These are phyloP conservation scores for Chanos chanos DNA, from an alignment of 2,797 vertebrate species.

Conservation along the genomic window DNA sequence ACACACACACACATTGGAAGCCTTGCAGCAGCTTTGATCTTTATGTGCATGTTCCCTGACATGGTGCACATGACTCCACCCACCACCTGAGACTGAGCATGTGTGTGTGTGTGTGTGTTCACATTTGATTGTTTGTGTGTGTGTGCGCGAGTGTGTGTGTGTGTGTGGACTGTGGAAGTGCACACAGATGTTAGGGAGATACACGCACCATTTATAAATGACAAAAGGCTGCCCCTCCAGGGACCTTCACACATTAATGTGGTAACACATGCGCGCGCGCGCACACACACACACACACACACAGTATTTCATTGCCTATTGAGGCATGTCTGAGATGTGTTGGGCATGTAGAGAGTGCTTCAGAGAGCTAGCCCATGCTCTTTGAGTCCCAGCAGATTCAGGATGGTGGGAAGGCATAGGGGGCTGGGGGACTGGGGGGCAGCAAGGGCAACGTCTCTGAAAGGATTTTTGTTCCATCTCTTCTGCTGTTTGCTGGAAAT, in stretches of 20 bases:
- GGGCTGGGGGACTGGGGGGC: not conserved
- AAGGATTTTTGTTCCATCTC: slow-evolving; percentile 14
- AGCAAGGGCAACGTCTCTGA: not conserved
- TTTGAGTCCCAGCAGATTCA: not conserved
- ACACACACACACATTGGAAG: not conserved
- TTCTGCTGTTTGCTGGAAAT: slow-evolving; percentile 27
- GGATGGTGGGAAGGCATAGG: slow-evolving; percentile 7
- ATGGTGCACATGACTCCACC: too few relatives aligned
- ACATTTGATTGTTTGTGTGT: too few relatives aligned
- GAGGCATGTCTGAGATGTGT: not conserved
- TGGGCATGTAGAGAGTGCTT: too few relatives aligned
- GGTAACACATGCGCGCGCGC: not conserved
- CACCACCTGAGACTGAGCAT: too few relatives aligned
- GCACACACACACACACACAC: too few relatives aligned
- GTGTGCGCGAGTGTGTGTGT: too few relatives aligned
- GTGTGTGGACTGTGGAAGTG: too few relatives aligned
- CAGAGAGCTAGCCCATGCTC: not conserved
- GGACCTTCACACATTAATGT: not conserved
- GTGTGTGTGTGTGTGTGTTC: too few relatives aligned
- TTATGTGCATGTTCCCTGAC: too few relatives aligned
- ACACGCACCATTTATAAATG: too few relatives aligned
- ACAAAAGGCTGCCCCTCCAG: not conserved
- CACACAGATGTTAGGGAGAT: too few relatives aligned
- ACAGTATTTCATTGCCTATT: not conserved
- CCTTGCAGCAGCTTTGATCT: too few relatives aligned